These are phyloP conservation scores for Myanophis thanlyinensis DNA, from an alignment of 2,113 vertebrate genomes.

Conservation along the genomic window DNA sequence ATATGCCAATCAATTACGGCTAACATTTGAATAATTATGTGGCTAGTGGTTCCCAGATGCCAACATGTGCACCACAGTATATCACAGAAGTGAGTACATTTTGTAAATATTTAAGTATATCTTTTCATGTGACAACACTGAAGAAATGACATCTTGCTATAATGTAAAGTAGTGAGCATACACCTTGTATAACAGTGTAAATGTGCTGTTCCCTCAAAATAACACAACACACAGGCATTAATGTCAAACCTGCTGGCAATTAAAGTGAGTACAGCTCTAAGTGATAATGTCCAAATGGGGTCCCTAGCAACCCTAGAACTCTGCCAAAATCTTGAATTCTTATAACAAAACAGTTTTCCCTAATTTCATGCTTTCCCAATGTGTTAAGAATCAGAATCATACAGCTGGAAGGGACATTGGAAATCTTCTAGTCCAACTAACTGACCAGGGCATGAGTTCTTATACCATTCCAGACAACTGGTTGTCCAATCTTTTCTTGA, in stretches of 20 bases:
- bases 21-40: not conserved
- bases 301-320: no score
- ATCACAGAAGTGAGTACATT: no score
- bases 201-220: no score
- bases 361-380: not conserved
- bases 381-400: not conserved
- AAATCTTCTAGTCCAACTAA: not conserved
- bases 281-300: no score
- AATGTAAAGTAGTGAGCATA: no score
- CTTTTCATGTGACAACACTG: no score
- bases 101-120: no score
- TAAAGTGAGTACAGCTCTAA: no score
- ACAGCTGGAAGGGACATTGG: not conserved
- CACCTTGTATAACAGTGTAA: no score
- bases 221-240: no score
- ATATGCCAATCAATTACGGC: not conserved
- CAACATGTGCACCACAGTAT: not conserved
- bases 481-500: not conserved
- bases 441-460: not conserved
- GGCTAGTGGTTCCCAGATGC: not conserved
- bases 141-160: no score
- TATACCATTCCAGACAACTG: not conserved
- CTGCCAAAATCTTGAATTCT: not conserved
- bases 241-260: no score
- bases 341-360: not conserved